A percentile compares a stretch with the other conserved stretches of the same genome.
Conservation (phyloP, 2,797 vertebrate genomes). For the Clarias fuscus region DNA sequence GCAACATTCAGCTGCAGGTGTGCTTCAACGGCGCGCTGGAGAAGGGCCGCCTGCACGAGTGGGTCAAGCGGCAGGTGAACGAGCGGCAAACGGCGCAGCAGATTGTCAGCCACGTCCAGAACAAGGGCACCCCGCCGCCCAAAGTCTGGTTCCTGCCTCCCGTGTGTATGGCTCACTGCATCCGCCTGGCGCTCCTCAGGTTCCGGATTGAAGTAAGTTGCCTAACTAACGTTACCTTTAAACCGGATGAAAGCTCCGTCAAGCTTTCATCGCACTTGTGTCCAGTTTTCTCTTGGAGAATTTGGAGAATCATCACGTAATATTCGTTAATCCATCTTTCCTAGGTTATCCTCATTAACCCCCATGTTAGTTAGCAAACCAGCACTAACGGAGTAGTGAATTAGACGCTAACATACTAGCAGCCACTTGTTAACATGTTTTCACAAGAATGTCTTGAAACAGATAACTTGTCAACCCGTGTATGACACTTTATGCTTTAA, state of each 20-base stretch:
- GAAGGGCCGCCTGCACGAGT: conserved; percentile 94
- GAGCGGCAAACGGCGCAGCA: conserved; percentile 94
- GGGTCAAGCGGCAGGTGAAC: conserved; percentile 95
- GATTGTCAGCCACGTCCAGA: conserved; percentile 95
- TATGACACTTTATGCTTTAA: neutral
- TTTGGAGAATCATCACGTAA: neutral
- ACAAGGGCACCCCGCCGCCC: conserved; percentile 93
- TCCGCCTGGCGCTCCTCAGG: conserved; percentile 93
- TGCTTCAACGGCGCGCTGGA: conserved; percentile 96
- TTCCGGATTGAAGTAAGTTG: conserved; percentile 90
- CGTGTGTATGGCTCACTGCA: conserved; percentile 94
- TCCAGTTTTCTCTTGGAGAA: neutral
- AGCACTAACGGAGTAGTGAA: neutral
- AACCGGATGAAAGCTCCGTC: neutral
- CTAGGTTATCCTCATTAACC: neutral
- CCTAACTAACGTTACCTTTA: neutral
- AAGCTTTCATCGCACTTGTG: neutral
- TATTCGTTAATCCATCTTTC: neutral
- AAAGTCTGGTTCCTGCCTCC: conserved; percentile 97
- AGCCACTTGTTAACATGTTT: conserved; percentile 17
- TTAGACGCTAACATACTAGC: neutral
- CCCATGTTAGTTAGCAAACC: neutral
- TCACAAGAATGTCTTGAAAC: neutral
- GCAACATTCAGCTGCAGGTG: conserved; percentile 94
- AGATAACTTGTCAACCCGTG: neutral